Percentiles rank a stretch among this genome's conserved stretches.
phyloP scores from a whole-genome alignment of 2,888 invertebrate species.

The Lampropteryx suffumata region DNA sequence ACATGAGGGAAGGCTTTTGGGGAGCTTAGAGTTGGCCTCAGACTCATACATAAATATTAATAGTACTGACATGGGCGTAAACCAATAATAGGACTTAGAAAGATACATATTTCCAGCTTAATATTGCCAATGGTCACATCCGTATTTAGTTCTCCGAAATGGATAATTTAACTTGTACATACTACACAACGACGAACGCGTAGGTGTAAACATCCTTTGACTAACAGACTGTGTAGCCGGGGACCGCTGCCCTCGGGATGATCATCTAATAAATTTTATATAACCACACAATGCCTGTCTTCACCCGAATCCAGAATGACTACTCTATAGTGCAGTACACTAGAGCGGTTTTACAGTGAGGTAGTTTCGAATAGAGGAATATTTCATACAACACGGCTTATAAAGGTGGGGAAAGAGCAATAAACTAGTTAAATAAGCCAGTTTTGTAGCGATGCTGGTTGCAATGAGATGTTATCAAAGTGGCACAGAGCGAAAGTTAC shows the following conservation, averaged over 20 bases:
- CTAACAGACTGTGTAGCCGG: conserved; percentile 50
- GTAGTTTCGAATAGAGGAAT: conserved; percentile 26
- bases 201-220: conserved; percentile 53
- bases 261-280: conserved; percentile 51
- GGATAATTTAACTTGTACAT: conserved; percentile 56
- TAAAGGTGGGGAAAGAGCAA: conserved; percentile 31
- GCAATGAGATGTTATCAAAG: conserved; percentile 29
- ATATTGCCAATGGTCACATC: conserved; percentile 29
- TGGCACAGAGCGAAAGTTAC: conserved; percentile 23
- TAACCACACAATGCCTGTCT: conserved; percentile 33
- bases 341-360: conserved; percentile 7
- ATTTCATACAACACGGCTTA: conserved; percentile 38
- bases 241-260: conserved; percentile 37
- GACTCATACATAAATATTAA: too few species aligned
- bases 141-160: conserved; percentile 24
- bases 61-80: too few species aligned
- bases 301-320: conserved; percentile 13
- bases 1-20: too few species aligned
- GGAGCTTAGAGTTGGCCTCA: too few species aligned
- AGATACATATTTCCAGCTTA: not conserved
- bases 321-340: conserved; percentile 14
- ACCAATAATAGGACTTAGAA: too few species aligned
- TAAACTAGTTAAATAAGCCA: conserved; percentile 40
- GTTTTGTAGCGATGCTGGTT: conserved; percentile 29
- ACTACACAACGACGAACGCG: conserved; percentile 42